phyloP scores from a whole-genome alignment of 1,140 invertebrate species.

The Apis cerana region DNA sequence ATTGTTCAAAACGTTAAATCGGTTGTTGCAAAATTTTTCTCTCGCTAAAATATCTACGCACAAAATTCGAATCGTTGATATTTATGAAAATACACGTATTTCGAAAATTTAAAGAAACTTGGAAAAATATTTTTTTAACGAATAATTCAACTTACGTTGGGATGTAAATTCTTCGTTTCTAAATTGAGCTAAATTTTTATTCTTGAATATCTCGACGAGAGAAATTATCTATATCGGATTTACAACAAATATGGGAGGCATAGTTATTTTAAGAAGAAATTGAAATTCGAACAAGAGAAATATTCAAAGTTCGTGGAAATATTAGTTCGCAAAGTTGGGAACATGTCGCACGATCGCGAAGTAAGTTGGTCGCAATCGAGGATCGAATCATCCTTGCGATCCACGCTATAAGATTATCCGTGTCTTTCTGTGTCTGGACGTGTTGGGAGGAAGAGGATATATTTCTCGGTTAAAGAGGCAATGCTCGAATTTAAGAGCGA shows the following conservation, averaged over 20 bases:
- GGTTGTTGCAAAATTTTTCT: too few species aligned
- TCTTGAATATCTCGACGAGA: background rate
- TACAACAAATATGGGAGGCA: too few species aligned
- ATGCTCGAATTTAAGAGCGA: background rate
- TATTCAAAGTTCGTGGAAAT: slow-evolving; percentile 48
- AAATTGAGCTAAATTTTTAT: background rate
- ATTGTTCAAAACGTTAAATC: background rate
- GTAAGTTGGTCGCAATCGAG: slow-evolving; percentile 60
- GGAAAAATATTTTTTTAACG: too few species aligned
- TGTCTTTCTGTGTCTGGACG: slow-evolving; percentile 18
- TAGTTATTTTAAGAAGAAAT: slow-evolving; percentile 17
- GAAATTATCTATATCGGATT: background rate
- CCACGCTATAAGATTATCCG: slow-evolving; percentile 33
- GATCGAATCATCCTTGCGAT: slow-evolving; percentile 34
- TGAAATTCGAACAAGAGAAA: slow-evolving; percentile 7
- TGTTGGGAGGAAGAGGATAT: background rate
- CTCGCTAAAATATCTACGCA: too few species aligned
- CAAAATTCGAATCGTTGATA: too few species aligned
- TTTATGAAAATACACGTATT: too few species aligned
- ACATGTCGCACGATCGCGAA: slow-evolving; percentile 54
- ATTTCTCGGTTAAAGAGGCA: background rate
- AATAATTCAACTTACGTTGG: background rate
- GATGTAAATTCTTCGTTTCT: too few species aligned
- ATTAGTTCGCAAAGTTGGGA: slow-evolving; percentile 38
- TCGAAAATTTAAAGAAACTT: too few species aligned